A percentile compares a stretch with the other conserved stretches of the same genome.
Conservation (phyloP, 2,888 invertebrate genomes). For the Coelinius sp. region DNA sequence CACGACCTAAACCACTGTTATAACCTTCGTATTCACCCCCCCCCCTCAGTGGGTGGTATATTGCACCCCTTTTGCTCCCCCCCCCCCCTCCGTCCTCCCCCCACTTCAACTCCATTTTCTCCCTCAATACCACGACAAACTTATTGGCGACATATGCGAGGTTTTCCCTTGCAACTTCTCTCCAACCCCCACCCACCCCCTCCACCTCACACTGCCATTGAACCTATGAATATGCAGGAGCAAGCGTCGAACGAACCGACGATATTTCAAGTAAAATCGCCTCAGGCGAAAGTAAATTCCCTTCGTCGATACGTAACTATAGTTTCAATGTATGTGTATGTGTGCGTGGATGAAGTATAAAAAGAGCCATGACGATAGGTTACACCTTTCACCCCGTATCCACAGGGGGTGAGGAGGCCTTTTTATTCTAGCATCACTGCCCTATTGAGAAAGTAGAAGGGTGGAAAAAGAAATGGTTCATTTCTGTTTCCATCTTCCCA, state of each 20-base stretch:
- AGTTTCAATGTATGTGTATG: not conserved
- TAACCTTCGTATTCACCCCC: conserved; percentile 17
- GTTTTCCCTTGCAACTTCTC: conserved; percentile 24
- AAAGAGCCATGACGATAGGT: not conserved
- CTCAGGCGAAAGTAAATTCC: conserved; percentile 55
- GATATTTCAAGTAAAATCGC: conserved; percentile 58
- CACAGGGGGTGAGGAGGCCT: not conserved
- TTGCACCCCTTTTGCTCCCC: conserved; percentile 17
- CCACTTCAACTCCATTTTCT: no score
- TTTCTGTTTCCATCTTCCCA: not conserved
- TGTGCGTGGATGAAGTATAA: not conserved
- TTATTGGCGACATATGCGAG: conserved; percentile 62
- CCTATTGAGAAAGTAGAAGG: not conserved
- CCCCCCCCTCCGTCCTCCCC: no score
- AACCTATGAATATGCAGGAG: conserved; percentile 64
- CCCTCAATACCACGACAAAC: conserved; percentile 49
- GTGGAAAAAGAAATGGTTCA: not conserved
- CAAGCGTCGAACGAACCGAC: conserved; percentile 57
- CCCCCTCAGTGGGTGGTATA: conserved; percentile 3
- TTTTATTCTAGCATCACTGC: not conserved
- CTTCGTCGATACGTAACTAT: conserved; percentile 50
- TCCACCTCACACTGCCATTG: conserved; percentile 10
- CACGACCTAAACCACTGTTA: conserved; percentile 9
- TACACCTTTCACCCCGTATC: not conserved
- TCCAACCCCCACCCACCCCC: no score